Evolutionary conservation across 2,797 vertebrate genomes (phyloP).

Genomic region (Buphagus erythrorhynchus): DNA sequence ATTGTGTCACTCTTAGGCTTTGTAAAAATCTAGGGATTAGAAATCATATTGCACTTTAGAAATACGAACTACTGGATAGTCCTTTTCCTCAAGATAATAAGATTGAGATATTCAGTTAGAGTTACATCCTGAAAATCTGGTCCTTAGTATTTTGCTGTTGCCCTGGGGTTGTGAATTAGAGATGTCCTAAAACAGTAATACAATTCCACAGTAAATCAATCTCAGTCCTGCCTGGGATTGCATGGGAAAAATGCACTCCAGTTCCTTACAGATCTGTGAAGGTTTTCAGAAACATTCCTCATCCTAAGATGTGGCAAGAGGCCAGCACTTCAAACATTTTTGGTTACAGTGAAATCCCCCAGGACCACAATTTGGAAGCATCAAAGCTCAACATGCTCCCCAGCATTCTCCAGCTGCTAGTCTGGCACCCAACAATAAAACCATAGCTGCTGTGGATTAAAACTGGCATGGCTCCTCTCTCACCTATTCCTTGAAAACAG

Average conservation of each 20-base stretch:
- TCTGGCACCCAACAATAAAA: conserved; percentile 28
- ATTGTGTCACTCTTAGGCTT: background rate
- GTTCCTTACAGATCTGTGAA: background rate
- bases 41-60: background rate
- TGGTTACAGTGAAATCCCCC: conserved; percentile 38
- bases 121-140: background rate
- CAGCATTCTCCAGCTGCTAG: conserved; percentile 42
- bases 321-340: conserved; percentile 57
- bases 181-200: background rate
- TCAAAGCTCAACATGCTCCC: conserved; percentile 21
- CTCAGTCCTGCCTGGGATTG: background rate
- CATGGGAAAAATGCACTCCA: background rate
- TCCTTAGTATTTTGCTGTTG: background rate
- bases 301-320: background rate
- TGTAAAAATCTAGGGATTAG: background rate
- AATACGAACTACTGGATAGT: background rate
- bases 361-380: conserved; percentile 15
- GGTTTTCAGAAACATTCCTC: conserved; percentile 22
- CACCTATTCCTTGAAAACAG: conserved; percentile 6
- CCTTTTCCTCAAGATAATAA: background rate
- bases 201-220: background rate
- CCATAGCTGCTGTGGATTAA: background rate
- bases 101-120: background rate
- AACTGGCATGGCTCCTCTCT: background rate
- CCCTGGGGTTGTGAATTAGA: background rate